These are phyloP conservation scores for Scortum barcoo DNA, from an alignment of 2,113 vertebrate species.

Conservation along the genomic window DNA sequence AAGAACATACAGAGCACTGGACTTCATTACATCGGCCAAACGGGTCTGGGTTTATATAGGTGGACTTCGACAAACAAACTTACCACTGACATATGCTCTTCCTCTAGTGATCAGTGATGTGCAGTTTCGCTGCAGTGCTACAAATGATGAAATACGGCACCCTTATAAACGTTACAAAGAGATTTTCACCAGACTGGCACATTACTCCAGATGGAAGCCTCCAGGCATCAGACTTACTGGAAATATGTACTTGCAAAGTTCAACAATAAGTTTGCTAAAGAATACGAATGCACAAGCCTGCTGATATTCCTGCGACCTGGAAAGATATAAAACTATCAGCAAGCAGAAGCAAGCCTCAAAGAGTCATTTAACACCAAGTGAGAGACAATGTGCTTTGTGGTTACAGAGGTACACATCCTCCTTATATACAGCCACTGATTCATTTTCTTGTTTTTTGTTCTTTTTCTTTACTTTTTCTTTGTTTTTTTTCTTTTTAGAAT, in stretches of 20 bases:
- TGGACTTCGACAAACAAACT: neutral
- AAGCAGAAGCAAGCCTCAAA: conserved; percentile 72
- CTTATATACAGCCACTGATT: neutral
- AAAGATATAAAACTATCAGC: neutral
- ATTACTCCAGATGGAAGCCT: conserved; percentile 78
- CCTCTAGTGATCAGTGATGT: no score
- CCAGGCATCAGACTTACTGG: conserved; percentile 82
- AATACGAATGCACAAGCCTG: conserved; percentile 29
- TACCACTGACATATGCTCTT: conserved; percentile 47
- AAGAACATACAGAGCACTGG: conserved; percentile 63
- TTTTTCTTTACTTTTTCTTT: neutral
- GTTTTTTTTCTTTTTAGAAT: neutral
- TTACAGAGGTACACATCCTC: neutral
- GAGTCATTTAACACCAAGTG: conserved; percentile 60
- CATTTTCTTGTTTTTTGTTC: neutral
- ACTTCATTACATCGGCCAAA: conserved; percentile 66
- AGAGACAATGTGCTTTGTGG: neutral
- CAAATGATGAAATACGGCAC: rapidly evolving
- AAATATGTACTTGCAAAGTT: conserved; percentile 76
- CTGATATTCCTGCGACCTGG: conserved; percentile 74
- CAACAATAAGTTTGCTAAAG: conserved; percentile 59
- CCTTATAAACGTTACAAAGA: conserved; percentile 70
- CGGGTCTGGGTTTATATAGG: conserved; percentile 17
- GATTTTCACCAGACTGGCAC: conserved; percentile 74
- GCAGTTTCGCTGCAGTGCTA: neutral